These are phyloP conservation scores for Smittia aterrima DNA, from an alignment of 2,888 invertebrate species.

Conservation along the genomic window DNA sequence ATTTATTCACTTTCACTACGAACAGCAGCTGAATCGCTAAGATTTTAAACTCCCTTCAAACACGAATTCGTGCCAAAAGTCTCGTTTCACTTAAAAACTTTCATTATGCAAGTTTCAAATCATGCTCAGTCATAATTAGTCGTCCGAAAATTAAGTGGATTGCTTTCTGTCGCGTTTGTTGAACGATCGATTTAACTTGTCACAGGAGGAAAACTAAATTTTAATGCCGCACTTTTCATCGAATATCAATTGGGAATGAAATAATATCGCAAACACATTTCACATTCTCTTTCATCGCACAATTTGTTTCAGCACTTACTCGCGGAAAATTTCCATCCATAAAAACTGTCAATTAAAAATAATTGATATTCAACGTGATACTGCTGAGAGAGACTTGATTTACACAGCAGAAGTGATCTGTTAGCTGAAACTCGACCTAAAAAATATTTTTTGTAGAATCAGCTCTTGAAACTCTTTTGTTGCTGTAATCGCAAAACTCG, in stretches of 20 bases:
- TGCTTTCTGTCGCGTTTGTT: not conserved
- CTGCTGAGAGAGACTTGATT: slow-evolving; percentile 6
- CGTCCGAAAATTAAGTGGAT: not conserved
- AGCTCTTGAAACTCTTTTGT: no score
- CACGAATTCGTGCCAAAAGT: not conserved
- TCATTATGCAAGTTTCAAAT: slow-evolving; percentile 7
- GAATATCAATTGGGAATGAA: no score
- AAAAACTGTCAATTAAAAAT: slow-evolving; percentile 11
- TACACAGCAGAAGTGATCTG: not conserved
- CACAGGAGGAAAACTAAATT: no score
- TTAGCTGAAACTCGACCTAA: not conserved
- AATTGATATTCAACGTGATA: slow-evolving; percentile 3
- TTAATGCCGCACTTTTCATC: no score
- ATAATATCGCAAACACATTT: no score
- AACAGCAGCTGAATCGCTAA: not conserved
- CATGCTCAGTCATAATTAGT: not conserved
- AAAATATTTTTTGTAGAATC: no score
- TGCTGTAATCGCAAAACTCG: no score
- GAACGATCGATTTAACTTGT: not conserved
- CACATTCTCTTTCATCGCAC: no score
- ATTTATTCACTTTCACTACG: slow-evolving; percentile 31
- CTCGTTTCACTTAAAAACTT: not conserved
- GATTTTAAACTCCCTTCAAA: not conserved
- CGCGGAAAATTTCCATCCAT: not conserved
- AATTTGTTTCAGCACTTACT: not conserved